phyloP scores from a whole-genome alignment of 2,888 invertebrate genomes.

The Poecilus cupreus region DNA sequence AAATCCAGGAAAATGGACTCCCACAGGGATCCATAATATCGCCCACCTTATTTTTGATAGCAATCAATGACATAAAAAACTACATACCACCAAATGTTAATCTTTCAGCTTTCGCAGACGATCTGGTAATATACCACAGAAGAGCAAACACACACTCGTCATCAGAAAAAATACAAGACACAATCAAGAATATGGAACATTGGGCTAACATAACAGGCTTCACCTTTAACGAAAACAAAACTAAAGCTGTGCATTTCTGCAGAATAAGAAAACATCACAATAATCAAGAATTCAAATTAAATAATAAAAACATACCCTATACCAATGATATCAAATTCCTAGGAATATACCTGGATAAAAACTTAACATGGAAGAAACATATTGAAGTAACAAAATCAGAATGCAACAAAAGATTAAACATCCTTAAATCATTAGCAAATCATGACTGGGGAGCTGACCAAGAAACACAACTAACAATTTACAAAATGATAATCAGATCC shows the following conservation, averaged over 20 bases:
- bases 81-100: background rate
- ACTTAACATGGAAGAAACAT: background rate
- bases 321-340: too few species aligned
- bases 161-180: too few species aligned
- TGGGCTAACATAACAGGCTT: too few species aligned
- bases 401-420: background rate
- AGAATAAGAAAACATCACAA: too few species aligned
- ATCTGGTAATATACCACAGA: too few species aligned
- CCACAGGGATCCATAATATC: conserved; percentile 58
- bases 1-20: conserved; percentile 46
- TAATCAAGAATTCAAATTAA: too few species aligned
- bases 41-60: conserved; percentile 55
- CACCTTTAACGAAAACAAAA: too few species aligned
- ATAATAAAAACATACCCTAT: too few species aligned
- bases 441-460: background rate
- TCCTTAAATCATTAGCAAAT: background rate
- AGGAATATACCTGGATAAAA: too few species aligned
- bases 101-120: background rate
- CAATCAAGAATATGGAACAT: too few species aligned
- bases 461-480: background rate
- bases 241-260: too few species aligned
- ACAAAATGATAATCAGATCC: background rate
- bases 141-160: too few species aligned
- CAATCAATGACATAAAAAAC: conserved; percentile 47
- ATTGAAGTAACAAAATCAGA: background rate